Evolutionary conservation across 1,140 invertebrate species (phyloP).

Genomic region (Zaprionus ornatus): DNA sequence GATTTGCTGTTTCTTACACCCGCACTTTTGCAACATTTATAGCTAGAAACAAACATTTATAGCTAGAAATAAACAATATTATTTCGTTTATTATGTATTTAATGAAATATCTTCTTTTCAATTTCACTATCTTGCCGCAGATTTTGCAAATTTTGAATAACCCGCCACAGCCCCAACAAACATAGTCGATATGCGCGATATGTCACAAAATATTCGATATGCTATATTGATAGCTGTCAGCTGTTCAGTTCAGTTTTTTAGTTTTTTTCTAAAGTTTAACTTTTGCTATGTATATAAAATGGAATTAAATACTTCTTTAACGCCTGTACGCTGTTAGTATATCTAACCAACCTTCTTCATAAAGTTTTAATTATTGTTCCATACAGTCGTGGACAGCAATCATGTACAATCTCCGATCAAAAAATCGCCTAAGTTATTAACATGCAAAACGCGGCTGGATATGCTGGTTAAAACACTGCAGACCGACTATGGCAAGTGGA

Average conservation of each 20-base stretch:
- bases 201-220: slow-evolving; percentile 1
- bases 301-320: slow-evolving; percentile 50
- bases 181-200: neutral
- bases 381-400: slow-evolving; percentile 51
- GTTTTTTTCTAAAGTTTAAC: neutral
- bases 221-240: neutral
- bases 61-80: no score
- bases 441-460: slow-evolving; percentile 54
- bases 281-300: neutral
- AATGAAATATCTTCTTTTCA: neutral
- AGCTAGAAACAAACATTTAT: no score
- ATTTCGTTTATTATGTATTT: neutral
- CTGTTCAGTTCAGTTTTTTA: neutral
- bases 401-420: slow-evolving; percentile 35
- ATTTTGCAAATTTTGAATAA: neutral
- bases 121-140: no score
- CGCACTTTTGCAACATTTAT: no score
- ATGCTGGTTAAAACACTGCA: slow-evolving; percentile 51
- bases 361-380: no score
- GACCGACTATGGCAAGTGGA: slow-evolving; percentile 73
- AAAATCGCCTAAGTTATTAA: slow-evolving; percentile 44
- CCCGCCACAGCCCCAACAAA: neutral
- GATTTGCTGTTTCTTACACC: no score
- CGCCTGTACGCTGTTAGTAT: slow-evolving; percentile 72
- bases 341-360: neutral